Base-by-base conservation (phyloP, 1,140 invertebrate species). In the Cardiocondyla obscurior region DNA sequence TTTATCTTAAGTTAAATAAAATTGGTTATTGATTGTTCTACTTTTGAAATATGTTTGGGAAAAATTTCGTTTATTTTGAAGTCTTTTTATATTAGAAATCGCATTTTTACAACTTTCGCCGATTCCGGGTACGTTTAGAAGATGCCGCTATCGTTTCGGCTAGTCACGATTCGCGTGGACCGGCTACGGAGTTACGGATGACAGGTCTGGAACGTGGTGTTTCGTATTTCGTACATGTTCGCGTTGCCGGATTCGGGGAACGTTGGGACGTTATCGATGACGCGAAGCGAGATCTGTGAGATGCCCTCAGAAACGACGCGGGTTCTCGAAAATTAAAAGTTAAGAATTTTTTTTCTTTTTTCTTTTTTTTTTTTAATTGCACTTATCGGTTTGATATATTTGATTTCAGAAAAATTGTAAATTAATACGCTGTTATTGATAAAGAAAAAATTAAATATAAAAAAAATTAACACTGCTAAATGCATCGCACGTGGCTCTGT, bases 221-320 rank as follows among this genome's bases (percentile, higher is more conserved):
- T n/a, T 62, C 53, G 81, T 84, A 67, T 81, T 62, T 85, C 60
- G 69, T 88, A 74, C 46, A 84, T 79, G 83, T 85, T 85, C 74
- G 77, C 44, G 73, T 83, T 74, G 74, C 76, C 79, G 72, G 86
- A 81, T 83, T 81, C 64, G 74, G 73, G 53, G 62, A 64, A 83
- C 65, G 79, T 81, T 88, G 39, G 86, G 73, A 85, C 79, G 84
- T 83, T 89, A 89, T 89, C 86, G 87, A 79, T 62, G 83, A 83
- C 65, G 49, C 60, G 25, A 44, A 12, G 28, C 69, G 39, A 81
- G 49, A 22, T 55, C 73, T 42, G 67, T 58, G 65, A 42, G 67
- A 53, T n/a, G 65, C 53, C n/a, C 44, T 76, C 44, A 16, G 16
- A 55, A 76, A 46, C 28, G 3, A 8, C 55, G 53, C 28, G 73